Evolutionary conservation across 2,888 invertebrate species (phyloP).

Genomic region (Platynereis dumerilii): DNA sequence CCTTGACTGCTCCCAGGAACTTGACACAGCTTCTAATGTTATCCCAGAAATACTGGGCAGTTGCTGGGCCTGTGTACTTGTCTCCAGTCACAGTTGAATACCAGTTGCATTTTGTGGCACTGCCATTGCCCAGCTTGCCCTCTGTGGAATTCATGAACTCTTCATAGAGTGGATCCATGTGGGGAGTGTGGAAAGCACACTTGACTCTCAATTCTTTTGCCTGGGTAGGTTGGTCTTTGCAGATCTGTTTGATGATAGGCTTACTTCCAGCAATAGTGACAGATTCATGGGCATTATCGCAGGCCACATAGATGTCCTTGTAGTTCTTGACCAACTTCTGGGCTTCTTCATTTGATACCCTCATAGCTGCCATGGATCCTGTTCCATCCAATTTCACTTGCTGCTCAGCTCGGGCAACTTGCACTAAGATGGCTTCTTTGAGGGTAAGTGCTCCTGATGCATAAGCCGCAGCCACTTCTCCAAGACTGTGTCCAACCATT

Average conservation of each 20-base stretch:
- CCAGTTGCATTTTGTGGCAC: conserved; percentile 3
- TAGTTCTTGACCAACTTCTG: conserved; percentile 14
- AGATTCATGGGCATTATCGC: conserved; percentile 28
- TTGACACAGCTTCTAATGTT: conserved; percentile 25
- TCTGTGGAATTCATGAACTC: conserved; percentile 24
- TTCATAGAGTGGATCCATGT: conserved; percentile 21
- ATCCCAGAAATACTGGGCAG: conserved; percentile 29
- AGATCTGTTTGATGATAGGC: conserved; percentile 20
- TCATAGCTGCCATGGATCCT: conserved; percentile 32
- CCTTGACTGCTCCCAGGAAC: conserved; percentile 22
- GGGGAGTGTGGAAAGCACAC: conserved; percentile 30
- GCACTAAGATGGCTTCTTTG: conserved; percentile 22
- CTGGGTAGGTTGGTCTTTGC: conserved; percentile 17
- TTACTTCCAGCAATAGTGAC: conserved; percentile 30
- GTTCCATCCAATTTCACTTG: conserved; percentile 27
- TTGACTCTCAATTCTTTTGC: conserved; percentile 28
- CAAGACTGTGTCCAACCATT: conserved; percentile 28
- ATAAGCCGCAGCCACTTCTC: conserved; percentile 28
- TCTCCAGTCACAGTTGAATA: conserved; percentile 23
- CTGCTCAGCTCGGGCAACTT: conserved; percentile 19
- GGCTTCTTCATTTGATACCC: conserved; percentile 23
- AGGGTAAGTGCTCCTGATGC: conserved; percentile 24
- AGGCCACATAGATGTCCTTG: conserved; percentile 29
- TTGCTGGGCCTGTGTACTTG: conserved; percentile 1
- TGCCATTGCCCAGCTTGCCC: conserved; percentile 12